These are phyloP conservation scores for Lycaena phlaeas DNA, from an alignment of 2,888 invertebrate species.

Conservation along the genomic window DNA sequence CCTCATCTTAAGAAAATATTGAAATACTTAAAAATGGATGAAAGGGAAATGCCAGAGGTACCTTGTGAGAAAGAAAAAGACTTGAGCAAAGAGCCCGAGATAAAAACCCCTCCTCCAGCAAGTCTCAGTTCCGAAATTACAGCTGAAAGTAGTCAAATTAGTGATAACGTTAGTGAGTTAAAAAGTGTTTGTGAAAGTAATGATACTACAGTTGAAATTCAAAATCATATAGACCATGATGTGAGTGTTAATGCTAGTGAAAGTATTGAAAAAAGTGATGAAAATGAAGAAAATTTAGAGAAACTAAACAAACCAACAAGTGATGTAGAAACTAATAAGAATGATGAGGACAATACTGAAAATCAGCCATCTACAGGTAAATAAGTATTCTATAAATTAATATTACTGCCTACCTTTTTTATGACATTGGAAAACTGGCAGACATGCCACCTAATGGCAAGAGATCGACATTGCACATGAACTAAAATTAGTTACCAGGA, in stretches of 20 bases:
- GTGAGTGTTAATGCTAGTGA: constrained; percentile 28
- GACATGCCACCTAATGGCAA: too few species aligned
- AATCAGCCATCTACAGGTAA: too few species aligned
- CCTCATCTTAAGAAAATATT: constrained; percentile 22
- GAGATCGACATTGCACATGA: too few species aligned
- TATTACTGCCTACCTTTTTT: too few species aligned
- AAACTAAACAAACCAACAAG: too few species aligned
- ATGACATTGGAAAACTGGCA: too few species aligned
- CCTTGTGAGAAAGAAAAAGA: constrained; percentile 26
- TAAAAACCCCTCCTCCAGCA: constrained; percentile 3
- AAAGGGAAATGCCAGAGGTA: constrained; percentile 40
- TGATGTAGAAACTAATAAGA: too few species aligned
- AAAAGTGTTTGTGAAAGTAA: constrained; percentile 17
- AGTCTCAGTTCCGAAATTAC: constrained; percentile 4
- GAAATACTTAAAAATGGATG: constrained; percentile 53
- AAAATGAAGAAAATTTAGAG: background rate
- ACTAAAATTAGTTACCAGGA: too few species aligned
- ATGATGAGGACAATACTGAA: too few species aligned
- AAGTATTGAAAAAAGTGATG: background rate
- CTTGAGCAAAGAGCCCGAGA: constrained; percentile 15
- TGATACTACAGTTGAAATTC: constrained; percentile 30
- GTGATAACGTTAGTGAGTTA: constrained; percentile 13
- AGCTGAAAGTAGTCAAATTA: constrained; percentile 15
- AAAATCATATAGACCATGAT: constrained; percentile 48
- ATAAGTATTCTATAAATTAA: too few species aligned